Base-by-base conservation (phyloP, 2,113 vertebrate species). In the Thamnophis sirtalis region DNA sequence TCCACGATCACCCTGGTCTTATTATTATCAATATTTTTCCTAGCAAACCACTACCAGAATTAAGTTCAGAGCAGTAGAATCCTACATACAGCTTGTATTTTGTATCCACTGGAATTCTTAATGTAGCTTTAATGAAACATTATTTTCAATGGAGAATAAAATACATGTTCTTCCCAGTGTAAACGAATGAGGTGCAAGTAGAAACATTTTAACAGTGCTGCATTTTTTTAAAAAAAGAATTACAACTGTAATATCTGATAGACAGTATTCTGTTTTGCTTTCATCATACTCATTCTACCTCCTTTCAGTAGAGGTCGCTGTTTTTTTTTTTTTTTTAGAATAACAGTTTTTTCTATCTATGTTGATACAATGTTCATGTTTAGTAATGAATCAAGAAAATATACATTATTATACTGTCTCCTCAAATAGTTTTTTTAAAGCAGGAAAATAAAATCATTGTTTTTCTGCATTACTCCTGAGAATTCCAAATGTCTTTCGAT, bases 271-370 rank as follows among this genome's bases (percentile, higher is more conserved):
- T 53, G 10, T 24, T 53, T 68, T 91, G 17, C 48, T 22, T 60
- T 91, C 4, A 38, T 15, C 15, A 2, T 58, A 54, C 21, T 22
- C n/a, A 38, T 60, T 84, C 10, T 24, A 51, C 28, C 43, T 58
- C 19, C 68, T 89, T 2, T 92, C 91, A 92, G 60, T 51, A 89
- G 91, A 84, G 68, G 68, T 54, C 48, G 51, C 87, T 89, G 87
- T n/a, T n/a, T 43, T 43, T 43, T n/a, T n/a, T 43, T 43, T 43
- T 33, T 56, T 88, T n/a, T 73, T 92, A 54, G 33, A 54, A 51
- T 50, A 80, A 17, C 10, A 5, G 9, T 73, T 63, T 85, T 49
- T 21, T 68, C 56, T 43, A 26, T 11, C 9, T 1, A 0, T 33
- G 33, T 58, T n/a, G 9, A 26, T 11, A 84, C 1, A 54, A 7